These are phyloP conservation scores for Cylindroiulus punctatus DNA, from an alignment of 2,888 invertebrate genomes.

Conservation along the genomic window DNA sequence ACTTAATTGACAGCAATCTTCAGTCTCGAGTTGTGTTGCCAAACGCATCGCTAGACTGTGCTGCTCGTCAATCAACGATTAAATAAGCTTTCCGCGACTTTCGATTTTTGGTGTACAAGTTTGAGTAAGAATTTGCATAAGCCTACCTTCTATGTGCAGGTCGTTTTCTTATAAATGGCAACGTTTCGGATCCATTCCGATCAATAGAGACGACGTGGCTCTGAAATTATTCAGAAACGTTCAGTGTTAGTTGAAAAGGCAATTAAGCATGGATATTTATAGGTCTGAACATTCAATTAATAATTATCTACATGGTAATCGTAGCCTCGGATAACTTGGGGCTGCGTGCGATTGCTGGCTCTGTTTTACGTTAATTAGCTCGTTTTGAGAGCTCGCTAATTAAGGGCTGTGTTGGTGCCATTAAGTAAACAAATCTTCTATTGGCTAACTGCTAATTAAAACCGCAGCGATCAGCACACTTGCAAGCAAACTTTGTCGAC, in stretches of 20 bases:
- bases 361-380: slow-evolving; percentile 38
- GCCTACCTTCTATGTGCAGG: background rate
- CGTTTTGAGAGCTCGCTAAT: slow-evolving; percentile 29
- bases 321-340: slow-evolving; percentile 8
- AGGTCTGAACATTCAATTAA: slow-evolving; percentile 42
- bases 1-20: background rate
- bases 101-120: background rate
- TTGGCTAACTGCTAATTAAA: slow-evolving; percentile 38
- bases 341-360: slow-evolving; percentile 28
- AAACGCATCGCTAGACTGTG: too few species aligned
- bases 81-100: too few species aligned
- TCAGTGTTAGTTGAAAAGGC: slow-evolving; percentile 34
- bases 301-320: slow-evolving; percentile 42
- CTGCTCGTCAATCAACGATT: too few species aligned
- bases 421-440: slow-evolving; percentile 38
- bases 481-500: slow-evolving; percentile 7
- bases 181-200: slow-evolving; percentile 4
- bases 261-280: slow-evolving; percentile 38
- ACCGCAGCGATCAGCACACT: slow-evolving; percentile 8
- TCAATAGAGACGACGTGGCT: slow-evolving; percentile 15
- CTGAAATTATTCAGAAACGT: slow-evolving; percentile 42
- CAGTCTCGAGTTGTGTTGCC: too few species aligned
- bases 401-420: slow-evolving; percentile 38
- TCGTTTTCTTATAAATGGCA: slow-evolving; percentile 37
- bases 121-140: background rate